Evolutionary conservation across 1,140 invertebrate species (phyloP).

Genomic region (Lepidotrigona ventralis): DNA sequence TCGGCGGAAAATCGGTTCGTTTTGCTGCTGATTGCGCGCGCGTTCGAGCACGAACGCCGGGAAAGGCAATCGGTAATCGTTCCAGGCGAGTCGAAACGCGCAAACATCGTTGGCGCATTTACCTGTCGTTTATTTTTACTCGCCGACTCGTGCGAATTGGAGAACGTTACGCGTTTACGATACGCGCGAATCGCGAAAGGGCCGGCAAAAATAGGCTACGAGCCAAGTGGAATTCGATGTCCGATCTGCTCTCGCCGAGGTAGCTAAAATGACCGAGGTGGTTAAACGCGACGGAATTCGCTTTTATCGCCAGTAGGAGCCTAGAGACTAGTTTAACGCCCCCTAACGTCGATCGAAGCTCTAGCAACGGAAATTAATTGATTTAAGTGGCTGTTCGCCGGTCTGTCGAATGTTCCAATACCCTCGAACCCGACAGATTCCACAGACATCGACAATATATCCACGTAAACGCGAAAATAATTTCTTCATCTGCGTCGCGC

Average conservation of each 20-base stretch:
- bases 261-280: not conserved
- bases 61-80: slow-evolving; percentile 25
- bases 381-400: slow-evolving; percentile 28
- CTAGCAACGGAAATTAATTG: slow-evolving; percentile 34
- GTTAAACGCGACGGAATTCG: slow-evolving; percentile 31
- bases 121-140: slow-evolving; percentile 27
- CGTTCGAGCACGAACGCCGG: not conserved
- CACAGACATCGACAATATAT: not conserved
- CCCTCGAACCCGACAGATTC: slow-evolving; percentile 3
- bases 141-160: slow-evolving; percentile 5
- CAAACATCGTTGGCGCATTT: slow-evolving; percentile 31
- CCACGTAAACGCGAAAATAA: slow-evolving; percentile 19
- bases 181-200: not conserved
- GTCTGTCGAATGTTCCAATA: not conserved
- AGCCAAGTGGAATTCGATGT: slow-evolving; percentile 45
- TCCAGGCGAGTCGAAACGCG: slow-evolving; percentile 4
- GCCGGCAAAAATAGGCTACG: slow-evolving; percentile 22
- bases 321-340: slow-evolving; percentile 36
- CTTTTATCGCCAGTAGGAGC: slow-evolving; percentile 24
- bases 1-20: slow-evolving; percentile 32
- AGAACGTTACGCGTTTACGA: slow-evolving; percentile 2
- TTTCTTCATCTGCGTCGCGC: slow-evolving; percentile 20
- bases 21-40: slow-evolving; percentile 9
- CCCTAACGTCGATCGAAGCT: not conserved
- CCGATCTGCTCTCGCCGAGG: not conserved